Evolutionary conservation across 1,140 invertebrate species (phyloP), one percentile per base, ranked within the genome.

Genomic region (Atta texana): DNA sequence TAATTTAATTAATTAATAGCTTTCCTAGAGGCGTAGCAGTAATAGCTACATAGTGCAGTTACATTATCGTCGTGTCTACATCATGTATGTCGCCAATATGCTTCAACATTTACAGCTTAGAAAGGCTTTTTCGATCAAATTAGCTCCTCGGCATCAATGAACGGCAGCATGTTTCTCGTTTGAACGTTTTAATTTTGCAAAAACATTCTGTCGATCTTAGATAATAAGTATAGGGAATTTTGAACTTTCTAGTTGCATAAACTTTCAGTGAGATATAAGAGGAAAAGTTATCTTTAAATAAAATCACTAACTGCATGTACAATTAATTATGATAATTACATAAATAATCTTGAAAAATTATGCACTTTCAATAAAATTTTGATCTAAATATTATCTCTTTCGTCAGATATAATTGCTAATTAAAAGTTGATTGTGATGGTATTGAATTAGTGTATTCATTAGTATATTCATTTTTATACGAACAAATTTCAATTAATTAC

Each of bases 1-100:
- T 81, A 81, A 81, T 71, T 66, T 81, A 81, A 53, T 57, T 81
- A 57, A 81, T 71, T 81, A 71, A 81, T 28, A 59, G 78, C 51
- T 71, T 81, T 81, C 55, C 31, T 24, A 69, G 64, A 69, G 14
- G 16, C 51, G 21, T 69, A 44, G 49, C 63, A 24, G 12, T 2
- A 80, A 18, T 18, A 69, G n/a, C 14, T 69, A n/a, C 16, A 31
- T 49, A 66, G 28, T 14, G 21, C 16, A 64, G 53, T n/a, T 28
- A 53, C 12, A n/a, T 81, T 68, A 68, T 66, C 63, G 8, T 10
- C 28, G 12, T 12, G 28, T 24, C 21, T 16, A 55, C n/a, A 31
- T 55, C 49, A 12, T 53, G 44, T 64, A 51, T 39, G 24, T 6
- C 14, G 8, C n/a, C 63, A 31, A 80, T 53, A 28, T 49, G 4